These are phyloP conservation scores for Chelonus insularis DNA, from an alignment of 1,140 invertebrate genomes.

Conservation along the genomic window DNA sequence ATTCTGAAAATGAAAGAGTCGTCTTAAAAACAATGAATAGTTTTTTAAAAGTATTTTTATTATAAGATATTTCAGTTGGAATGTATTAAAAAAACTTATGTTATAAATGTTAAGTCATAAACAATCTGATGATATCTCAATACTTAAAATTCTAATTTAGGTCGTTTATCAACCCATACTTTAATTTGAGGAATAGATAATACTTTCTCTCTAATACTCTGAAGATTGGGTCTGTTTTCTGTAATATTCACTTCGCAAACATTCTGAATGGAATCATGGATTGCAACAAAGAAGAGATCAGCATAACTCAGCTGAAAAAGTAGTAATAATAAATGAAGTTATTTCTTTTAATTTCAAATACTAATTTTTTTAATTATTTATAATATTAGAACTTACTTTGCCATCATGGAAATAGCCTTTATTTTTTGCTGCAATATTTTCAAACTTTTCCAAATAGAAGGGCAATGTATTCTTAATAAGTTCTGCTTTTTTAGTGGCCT, in stretches of 20 bases:
- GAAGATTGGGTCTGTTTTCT: conserved; percentile 60
- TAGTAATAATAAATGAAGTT: conserved; percentile 22
- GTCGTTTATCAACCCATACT: conserved; percentile 64
- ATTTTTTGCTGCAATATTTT: conserved; percentile 46
- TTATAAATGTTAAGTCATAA: too few relatives aligned
- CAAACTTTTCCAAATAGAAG: conserved; percentile 48
- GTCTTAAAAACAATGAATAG: too few relatives aligned
- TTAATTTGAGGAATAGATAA: conserved; percentile 62
- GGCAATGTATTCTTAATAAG: conserved; percentile 46
- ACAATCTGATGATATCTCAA: too few relatives aligned
- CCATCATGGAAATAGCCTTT: conserved; percentile 53
- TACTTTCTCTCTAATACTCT: conserved; percentile 60
- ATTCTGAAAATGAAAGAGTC: too few relatives aligned
- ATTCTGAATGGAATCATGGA: conserved; percentile 63
- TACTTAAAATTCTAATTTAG: conserved; percentile 61
- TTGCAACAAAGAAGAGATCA: conserved; percentile 65
- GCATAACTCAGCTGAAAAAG: conserved; percentile 66
- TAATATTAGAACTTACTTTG: conserved; percentile 45
- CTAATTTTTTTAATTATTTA: conserved; percentile 14
- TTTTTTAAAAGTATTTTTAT: too few relatives aligned
- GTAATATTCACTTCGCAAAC: conserved; percentile 59
- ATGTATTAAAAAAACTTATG: too few relatives aligned
- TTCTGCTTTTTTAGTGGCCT: conserved; percentile 40
- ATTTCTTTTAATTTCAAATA: conserved; percentile 31
- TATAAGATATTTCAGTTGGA: too few relatives aligned